phyloP scores from a whole-genome alignment of 1,140 invertebrate genomes.

The Amyelois transitella region DNA sequence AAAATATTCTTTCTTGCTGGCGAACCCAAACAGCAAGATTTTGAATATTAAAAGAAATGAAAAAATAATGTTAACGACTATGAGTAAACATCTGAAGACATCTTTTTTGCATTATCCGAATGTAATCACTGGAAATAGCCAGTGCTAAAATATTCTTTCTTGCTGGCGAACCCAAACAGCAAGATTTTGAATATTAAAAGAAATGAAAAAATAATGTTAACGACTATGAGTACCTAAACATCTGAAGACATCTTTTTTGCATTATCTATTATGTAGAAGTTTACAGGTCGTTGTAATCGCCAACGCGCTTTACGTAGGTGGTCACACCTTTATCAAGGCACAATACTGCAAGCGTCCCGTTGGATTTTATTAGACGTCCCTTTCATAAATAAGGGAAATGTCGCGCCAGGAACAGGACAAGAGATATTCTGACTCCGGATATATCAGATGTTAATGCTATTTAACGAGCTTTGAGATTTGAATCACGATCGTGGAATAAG shows the following conservation, averaged over 20 bases:
- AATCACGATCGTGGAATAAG: background rate
- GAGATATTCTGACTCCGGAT: slow-evolving; percentile 3
- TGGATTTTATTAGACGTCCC: slow-evolving; percentile 56
- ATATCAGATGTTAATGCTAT: background rate
- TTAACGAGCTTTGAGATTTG: background rate
- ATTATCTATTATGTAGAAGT: background rate
- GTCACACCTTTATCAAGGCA: slow-evolving; percentile 53
- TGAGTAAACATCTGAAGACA: too few species aligned
- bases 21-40: too few species aligned
- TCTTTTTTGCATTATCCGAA: too few species aligned
- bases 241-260: slow-evolving; percentile 10
- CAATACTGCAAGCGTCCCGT: slow-evolving; percentile 38
- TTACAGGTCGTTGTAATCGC: slow-evolving; percentile 15
- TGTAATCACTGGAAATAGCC: too few species aligned
- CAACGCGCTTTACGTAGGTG: slow-evolving; percentile 52
- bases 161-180: too few species aligned
- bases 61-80: too few species aligned
- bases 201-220: too few species aligned
- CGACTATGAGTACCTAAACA: too few species aligned
- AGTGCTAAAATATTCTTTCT: too few species aligned
- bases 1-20: too few species aligned
- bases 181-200: too few species aligned
- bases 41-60: too few species aligned
- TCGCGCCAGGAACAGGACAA: slow-evolving; percentile 9
- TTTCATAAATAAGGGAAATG: slow-evolving; percentile 54